These are phyloP conservation scores for Neuroterus valhalla DNA, from an alignment of 1,140 invertebrate species.

Conservation along the genomic window DNA sequence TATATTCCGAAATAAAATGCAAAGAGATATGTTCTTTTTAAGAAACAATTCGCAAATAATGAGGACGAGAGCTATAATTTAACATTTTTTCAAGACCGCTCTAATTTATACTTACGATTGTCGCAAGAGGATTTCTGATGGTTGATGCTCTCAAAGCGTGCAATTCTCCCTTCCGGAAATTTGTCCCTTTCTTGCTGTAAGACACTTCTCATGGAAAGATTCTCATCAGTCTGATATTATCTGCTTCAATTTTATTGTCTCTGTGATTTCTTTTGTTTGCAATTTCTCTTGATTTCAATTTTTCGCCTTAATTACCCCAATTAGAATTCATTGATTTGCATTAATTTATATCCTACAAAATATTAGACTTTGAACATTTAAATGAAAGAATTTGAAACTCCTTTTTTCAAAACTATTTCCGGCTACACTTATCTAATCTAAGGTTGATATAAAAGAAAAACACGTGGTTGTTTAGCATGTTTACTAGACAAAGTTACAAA, in stretches of 20 bases:
- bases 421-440: not conserved
- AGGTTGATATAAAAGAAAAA: not conserved
- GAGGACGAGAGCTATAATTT: too few species aligned
- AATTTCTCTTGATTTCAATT: not conserved
- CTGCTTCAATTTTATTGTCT: not conserved
- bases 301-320: too few species aligned
- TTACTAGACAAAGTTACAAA: not conserved
- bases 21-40: too few species aligned
- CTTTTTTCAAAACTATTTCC: not conserved
- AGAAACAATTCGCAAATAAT: too few species aligned
- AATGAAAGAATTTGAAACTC: not conserved
- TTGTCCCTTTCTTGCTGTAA: not conserved
- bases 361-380: too few species aligned
- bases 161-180: slow-evolving; percentile 5
- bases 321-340: too few species aligned
- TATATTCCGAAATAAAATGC: too few species aligned
- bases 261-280: not conserved
- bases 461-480: not conserved
- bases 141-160: slow-evolving; percentile 6
- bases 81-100: not conserved
- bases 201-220: not conserved
- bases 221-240: not conserved
- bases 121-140: not conserved
- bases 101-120: not conserved
- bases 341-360: too few species aligned